phyloP scores from a whole-genome alignment of 2,888 invertebrate genomes.

The Boloria selene region DNA sequence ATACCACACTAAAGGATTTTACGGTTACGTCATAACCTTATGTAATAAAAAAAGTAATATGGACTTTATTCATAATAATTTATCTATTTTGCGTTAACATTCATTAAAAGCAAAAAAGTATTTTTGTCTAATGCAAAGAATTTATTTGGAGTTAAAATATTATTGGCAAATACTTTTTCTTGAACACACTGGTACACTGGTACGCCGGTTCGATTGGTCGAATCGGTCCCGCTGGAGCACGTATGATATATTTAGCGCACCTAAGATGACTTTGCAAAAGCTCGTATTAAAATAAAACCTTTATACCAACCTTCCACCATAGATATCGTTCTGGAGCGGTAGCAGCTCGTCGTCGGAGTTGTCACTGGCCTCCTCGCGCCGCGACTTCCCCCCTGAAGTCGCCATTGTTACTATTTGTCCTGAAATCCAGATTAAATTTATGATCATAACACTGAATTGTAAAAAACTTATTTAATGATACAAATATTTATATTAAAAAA shows the following conservation, averaged over 20 bases:
- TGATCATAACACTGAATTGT: neutral
- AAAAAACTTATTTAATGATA: neutral
- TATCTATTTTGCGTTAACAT: too few species aligned
- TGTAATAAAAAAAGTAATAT: too few species aligned
- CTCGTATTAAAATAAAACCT: too few species aligned
- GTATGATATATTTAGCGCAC: neutral
- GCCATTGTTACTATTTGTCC: constrained; percentile 77
- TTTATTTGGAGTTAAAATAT: too few species aligned
- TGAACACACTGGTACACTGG: too few species aligned
- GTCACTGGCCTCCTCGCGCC: constrained; percentile 86
- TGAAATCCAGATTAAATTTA: constrained; percentile 45
- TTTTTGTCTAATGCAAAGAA: too few species aligned
- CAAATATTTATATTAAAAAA: neutral
- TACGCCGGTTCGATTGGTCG: too few species aligned
- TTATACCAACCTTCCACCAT: constrained; percentile 91
- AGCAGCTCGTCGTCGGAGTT: constrained; percentile 94
- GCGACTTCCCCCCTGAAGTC: constrained; percentile 85
- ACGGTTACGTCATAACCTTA: constrained; percentile 7
- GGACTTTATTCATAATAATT: too few species aligned
- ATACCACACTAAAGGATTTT: neutral
- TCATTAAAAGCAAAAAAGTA: too few species aligned
- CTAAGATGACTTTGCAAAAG: too few species aligned
- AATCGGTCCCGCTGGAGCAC: too few species aligned
- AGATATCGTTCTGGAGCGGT: constrained; percentile 93
- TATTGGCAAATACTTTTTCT: too few species aligned